Evolutionary conservation across 2,797 vertebrate genomes (phyloP).

Genomic region (Carduelis carduelis): DNA sequence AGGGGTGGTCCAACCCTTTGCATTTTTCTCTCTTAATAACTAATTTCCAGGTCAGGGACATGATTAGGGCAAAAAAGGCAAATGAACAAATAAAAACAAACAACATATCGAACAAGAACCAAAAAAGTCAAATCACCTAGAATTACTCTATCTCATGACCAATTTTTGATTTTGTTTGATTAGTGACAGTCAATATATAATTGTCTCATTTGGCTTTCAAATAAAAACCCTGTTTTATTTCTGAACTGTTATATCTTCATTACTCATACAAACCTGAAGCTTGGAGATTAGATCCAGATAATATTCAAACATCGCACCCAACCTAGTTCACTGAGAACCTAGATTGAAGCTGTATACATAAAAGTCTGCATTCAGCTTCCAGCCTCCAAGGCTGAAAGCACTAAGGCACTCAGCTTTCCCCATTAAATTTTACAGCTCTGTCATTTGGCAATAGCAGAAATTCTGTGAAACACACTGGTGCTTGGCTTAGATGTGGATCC

Average conservation of each 20-base stretch:
- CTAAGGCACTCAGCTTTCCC: background rate
- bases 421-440: background rate
- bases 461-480: background rate
- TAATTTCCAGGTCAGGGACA: background rate
- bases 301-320: background rate
- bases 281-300: background rate
- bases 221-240: background rate
- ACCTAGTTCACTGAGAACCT: background rate
- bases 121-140: background rate
- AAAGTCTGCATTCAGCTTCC: background rate
- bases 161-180: background rate
- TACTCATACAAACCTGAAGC: background rate
- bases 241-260: background rate
- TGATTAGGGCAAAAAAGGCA: background rate
- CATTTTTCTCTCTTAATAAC: background rate
- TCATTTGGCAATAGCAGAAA: background rate
- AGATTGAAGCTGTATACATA: background rate
- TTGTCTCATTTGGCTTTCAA: background rate
- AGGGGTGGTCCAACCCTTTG: background rate
- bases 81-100: background rate
- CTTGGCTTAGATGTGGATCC: background rate
- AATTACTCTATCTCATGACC: background rate
- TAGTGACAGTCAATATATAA: background rate
- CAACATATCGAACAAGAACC: fast-evolving
- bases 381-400: background rate